These are phyloP conservation scores for Chrysolina haemoptera DNA, from an alignment of 2,888 invertebrate genomes.

Conservation along the genomic window DNA sequence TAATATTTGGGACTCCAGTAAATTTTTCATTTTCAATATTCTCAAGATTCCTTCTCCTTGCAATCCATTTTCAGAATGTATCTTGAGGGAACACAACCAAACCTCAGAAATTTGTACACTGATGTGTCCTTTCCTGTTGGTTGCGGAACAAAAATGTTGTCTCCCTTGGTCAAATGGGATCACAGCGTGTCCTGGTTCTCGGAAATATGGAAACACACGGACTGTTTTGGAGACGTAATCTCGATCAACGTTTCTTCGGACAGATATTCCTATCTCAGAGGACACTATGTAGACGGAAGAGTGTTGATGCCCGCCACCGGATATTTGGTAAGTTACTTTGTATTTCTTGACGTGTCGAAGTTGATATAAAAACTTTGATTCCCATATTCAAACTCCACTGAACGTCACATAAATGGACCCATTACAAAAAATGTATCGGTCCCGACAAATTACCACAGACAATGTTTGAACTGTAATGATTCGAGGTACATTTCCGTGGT, in stretches of 20 bases:
- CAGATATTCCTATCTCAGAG: constrained; percentile 47
- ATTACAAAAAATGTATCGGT: no score
- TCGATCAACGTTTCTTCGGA: constrained; percentile 76
- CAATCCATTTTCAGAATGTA: constrained; percentile 74
- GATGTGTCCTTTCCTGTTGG: constrained; percentile 83
- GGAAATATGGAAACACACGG: constrained; percentile 73
- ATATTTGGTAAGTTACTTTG: constrained; percentile 55
- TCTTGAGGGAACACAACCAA: constrained; percentile 81
- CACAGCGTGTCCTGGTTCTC: constrained; percentile 84
- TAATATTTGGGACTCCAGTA: no score
- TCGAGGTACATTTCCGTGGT: no score
- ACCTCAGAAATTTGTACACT: constrained; percentile 83
- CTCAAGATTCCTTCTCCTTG: no score
- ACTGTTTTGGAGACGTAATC: constrained; percentile 80
- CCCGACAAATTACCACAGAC: no score
- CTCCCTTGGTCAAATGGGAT: constrained; percentile 89
- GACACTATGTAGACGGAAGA: constrained; percentile 58
- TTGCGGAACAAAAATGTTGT: constrained; percentile 85
- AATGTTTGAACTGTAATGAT: no score
- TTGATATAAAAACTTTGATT: no score
- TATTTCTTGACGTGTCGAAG: no score
- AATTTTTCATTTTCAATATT: no score
- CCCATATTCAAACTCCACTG: no score
- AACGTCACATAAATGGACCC: no score
- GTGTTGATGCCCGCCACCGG: constrained; percentile 76